Conservation (phyloP, 1,140 invertebrate genomes). For the Meloidogyne exigua region DNA sequence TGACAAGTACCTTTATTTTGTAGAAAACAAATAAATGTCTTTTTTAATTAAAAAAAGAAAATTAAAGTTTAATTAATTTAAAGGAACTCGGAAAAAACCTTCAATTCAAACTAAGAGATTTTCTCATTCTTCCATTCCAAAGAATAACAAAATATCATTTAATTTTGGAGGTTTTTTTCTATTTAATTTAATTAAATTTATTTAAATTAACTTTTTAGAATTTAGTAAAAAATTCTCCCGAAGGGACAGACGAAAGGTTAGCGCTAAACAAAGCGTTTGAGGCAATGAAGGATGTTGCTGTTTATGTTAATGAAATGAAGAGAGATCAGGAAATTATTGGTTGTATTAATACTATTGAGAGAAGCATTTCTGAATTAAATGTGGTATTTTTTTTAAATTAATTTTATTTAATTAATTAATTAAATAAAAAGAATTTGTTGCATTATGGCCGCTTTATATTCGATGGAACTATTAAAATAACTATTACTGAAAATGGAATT, state of each 20-base stretch:
- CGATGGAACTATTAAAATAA: slow-evolving; percentile 57
- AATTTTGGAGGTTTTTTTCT: slow-evolving; percentile 64
- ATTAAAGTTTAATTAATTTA: background rate
- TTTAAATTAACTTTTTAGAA: background rate
- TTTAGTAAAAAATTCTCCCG: slow-evolving; percentile 20
- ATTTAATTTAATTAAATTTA: background rate
- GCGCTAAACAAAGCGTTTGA: slow-evolving; percentile 26
- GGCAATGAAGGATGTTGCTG: slow-evolving; percentile 63
- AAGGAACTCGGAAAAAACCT: slow-evolving; percentile 64
- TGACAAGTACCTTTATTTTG: too few species aligned
- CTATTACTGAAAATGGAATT: slow-evolving; percentile 52
- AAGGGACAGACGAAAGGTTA: background rate
- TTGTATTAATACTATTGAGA: slow-evolving; percentile 62
- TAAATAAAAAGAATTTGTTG: slow-evolving; percentile 54
- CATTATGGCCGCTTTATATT: slow-evolving; percentile 66
- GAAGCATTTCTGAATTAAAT: slow-evolving; percentile 55
- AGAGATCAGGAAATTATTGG: slow-evolving; percentile 65
- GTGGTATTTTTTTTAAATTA: slow-evolving; percentile 41
- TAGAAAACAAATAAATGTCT: too few species aligned
- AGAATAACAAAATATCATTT: slow-evolving; percentile 66
- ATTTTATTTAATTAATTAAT: background rate
- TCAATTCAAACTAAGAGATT: slow-evolving; percentile 65
- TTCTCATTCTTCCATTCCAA: slow-evolving; percentile 66
- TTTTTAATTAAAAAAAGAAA: too few species aligned
- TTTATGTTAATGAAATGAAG: slow-evolving; percentile 67